Percentiles rank a stretch among this genome's conserved stretches.
phyloP scores from a whole-genome alignment of 2,888 invertebrate species.

The Noctua janthina region DNA sequence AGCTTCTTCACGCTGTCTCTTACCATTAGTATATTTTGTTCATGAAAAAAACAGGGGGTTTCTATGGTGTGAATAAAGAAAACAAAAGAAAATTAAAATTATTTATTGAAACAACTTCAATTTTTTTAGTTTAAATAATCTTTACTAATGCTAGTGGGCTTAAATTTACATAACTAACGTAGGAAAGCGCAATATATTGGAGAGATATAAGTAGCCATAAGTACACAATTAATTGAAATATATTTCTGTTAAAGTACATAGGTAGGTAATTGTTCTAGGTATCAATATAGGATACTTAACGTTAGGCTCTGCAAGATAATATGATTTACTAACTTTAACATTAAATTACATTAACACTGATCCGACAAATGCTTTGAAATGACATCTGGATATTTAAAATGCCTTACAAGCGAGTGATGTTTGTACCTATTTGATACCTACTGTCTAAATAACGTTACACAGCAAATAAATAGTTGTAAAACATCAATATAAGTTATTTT shows the following conservation, averaged over 20 bases:
- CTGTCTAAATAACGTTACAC: slow-evolving; percentile 75
- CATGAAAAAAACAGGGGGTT: not conserved
- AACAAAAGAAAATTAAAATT: slow-evolving; percentile 85
- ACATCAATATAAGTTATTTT: slow-evolving; percentile 63
- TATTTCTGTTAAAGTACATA: slow-evolving; percentile 68
- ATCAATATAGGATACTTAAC: slow-evolving; percentile 84
- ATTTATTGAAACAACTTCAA: slow-evolving; percentile 90
- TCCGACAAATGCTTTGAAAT: slow-evolving; percentile 83
- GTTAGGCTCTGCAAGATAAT: slow-evolving; percentile 81
- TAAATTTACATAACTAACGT: slow-evolving; percentile 82
- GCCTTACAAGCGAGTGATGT: slow-evolving; percentile 77
- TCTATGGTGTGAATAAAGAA: slow-evolving; percentile 25
- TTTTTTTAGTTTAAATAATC: slow-evolving; percentile 85
- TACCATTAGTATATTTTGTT: not conserved
- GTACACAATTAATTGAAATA: slow-evolving; percentile 77
- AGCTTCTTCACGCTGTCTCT: not conserved
- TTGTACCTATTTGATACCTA: slow-evolving; percentile 87
- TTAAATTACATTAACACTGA: slow-evolving; percentile 80
- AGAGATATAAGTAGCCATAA: slow-evolving; percentile 85
- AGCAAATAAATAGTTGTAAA: slow-evolving; percentile 75
- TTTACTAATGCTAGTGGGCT: slow-evolving; percentile 87
- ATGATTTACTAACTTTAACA: slow-evolving; percentile 77
- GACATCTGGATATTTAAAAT: slow-evolving; percentile 78
- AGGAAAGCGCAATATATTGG: slow-evolving; percentile 85
- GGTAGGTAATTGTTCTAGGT: slow-evolving; percentile 79